Evolutionary conservation across 2,113 vertebrate species (phyloP).

Genomic region (Octodon degus): DNA sequence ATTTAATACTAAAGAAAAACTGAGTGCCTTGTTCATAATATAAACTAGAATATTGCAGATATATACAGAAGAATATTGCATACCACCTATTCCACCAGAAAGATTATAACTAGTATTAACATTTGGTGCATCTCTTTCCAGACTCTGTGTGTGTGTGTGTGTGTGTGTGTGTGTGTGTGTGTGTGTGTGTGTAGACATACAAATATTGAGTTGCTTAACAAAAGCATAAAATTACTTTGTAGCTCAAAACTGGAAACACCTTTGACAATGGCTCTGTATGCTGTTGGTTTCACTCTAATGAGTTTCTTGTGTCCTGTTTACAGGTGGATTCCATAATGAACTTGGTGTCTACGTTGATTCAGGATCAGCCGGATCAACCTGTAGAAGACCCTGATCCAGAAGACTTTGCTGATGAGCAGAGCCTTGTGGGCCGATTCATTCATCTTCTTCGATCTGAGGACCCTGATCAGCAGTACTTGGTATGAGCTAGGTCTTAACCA

Average conservation of each 20-base stretch:
- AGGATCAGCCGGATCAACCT: slow-evolving; percentile 98
- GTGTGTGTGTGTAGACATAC: neutral
- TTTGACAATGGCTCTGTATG: neutral
- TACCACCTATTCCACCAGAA: neutral
- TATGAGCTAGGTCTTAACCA: slow-evolving; percentile 72
- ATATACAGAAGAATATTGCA: neutral
- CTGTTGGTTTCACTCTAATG: neutral
- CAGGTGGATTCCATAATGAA: slow-evolving; percentile 98
- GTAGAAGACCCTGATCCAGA: slow-evolving; percentile 97
- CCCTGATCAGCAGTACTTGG: slow-evolving; percentile 97
- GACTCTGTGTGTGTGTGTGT: neutral
- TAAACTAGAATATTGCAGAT: neutral
- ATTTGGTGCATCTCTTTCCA: neutral
- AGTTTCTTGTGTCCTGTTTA: neutral
- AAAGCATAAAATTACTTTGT: neutral
- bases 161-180: neutral
- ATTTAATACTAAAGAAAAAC: slow-evolving; percentile 23
- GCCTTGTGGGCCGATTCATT: slow-evolving; percentile 97
- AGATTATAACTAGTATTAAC: neutral
- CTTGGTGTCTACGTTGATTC: slow-evolving; percentile 96
- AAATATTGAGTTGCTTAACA: neutral
- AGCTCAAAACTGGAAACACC: slow-evolving; percentile 5
- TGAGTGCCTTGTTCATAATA: neutral
- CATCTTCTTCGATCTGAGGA: slow-evolving; percentile 96
- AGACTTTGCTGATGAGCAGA: slow-evolving; percentile 98